A percentile compares a stretch with the other conserved stretches of the same genome.
phyloP scores from a whole-genome alignment of 2,113 vertebrate species.

The Gambusia affinis region DNA sequence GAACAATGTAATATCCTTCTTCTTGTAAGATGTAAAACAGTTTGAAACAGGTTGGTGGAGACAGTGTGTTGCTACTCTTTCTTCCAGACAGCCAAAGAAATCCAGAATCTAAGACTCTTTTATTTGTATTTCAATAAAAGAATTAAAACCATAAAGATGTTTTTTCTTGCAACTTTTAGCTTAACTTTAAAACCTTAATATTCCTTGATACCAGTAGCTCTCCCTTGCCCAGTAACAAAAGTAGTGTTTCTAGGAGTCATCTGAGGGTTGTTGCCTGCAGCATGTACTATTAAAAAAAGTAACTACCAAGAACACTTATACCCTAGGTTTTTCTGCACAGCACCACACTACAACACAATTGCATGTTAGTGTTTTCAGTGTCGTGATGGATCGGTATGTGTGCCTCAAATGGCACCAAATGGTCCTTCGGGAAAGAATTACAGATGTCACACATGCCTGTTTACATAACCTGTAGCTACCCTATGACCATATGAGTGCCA shows the following conservation, averaged over 20 bases:
- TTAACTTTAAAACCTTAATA: too few relatives aligned
- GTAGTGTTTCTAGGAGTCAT: neutral
- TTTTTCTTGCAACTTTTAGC: too few relatives aligned
- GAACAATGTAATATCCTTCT: neutral
- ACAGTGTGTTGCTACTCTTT: too few relatives aligned
- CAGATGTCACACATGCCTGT: constrained; percentile 25
- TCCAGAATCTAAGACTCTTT: too few relatives aligned
- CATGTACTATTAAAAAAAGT: neutral
- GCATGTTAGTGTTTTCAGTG: neutral
- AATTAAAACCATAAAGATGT: too few relatives aligned
- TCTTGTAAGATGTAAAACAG: too few relatives aligned
- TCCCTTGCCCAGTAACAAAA: neutral
- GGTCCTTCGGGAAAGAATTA: constrained; percentile 17
- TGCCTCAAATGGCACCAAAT: constrained; percentile 7
- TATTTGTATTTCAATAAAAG: too few relatives aligned
- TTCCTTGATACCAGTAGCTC: too few relatives aligned
- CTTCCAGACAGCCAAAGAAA: too few relatives aligned
- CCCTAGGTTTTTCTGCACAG: too few relatives aligned
- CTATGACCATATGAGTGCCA: constrained; percentile 16
- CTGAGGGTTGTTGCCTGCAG: neutral
- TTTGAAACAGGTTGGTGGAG: too few relatives aligned
- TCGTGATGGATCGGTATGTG: neutral
- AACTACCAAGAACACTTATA: neutral
- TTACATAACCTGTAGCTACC: constrained; percentile 47
- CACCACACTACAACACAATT: neutral